Conservation (phyloP, 2,113 vertebrate species). For the Syngnathus typhle region DNA sequence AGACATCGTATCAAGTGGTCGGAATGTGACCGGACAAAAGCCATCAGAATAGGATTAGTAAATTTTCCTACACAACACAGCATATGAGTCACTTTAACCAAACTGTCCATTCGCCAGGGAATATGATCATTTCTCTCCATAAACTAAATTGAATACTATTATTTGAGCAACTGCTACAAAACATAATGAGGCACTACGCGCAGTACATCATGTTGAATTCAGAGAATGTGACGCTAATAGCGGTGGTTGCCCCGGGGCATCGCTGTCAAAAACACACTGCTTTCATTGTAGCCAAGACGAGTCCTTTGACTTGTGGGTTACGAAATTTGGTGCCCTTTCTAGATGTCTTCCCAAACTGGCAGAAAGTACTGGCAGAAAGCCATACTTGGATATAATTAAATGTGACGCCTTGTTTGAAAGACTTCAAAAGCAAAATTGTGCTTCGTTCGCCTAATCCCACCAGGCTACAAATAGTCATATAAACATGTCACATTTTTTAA, state of each 20-base stretch:
- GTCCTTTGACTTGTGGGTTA: slow-evolving; percentile 37
- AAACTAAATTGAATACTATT: slow-evolving; percentile 5
- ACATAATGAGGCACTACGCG: slow-evolving; percentile 34
- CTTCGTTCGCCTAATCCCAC: slow-evolving; percentile 51
- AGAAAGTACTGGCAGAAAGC: slow-evolving; percentile 55
- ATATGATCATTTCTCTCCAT: not conserved
- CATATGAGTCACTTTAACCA: not conserved
- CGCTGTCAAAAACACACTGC: slow-evolving; percentile 9
- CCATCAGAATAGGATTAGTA: not conserved
- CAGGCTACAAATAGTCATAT: slow-evolving; percentile 50
- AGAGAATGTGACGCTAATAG: slow-evolving; percentile 38
- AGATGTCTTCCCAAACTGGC: not conserved
- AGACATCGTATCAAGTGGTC: not conserved
- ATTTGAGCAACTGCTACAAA: slow-evolving; percentile 16
- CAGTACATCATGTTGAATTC: slow-evolving; percentile 30
- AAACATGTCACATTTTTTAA: slow-evolving; percentile 63
- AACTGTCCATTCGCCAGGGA: not conserved
- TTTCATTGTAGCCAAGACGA: slow-evolving; percentile 21
- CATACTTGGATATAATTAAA: slow-evolving; percentile 59
- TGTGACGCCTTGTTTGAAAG: slow-evolving; percentile 59
- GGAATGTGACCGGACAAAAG: not conserved
- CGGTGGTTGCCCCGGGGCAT: slow-evolving; percentile 24
- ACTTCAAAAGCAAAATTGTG: slow-evolving; percentile 41
- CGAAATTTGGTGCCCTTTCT: slow-evolving; percentile 12
- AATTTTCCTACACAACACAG: not conserved